Evolutionary conservation across 2,113 vertebrate genomes (phyloP).

Genomic region (Neolamprologus caudopunctatus): DNA sequence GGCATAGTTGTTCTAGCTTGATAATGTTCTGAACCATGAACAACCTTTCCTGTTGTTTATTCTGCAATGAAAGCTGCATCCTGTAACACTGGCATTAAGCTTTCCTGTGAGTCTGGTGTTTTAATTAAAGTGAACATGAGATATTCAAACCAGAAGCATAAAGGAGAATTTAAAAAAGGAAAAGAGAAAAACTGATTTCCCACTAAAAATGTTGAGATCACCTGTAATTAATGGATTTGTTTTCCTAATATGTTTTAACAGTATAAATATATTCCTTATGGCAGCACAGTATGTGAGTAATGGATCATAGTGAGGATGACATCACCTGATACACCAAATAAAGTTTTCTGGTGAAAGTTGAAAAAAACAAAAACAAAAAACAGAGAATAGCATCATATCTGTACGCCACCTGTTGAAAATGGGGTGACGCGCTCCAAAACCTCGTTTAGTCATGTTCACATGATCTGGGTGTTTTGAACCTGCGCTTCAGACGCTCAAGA

Average conservation of each 20-base stretch:
- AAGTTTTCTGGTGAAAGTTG: too few relatives aligned
- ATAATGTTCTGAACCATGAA: not conserved
- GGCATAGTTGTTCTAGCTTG: not conserved
- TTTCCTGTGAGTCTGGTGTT: not conserved
- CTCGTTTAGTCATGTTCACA: rapidly evolving
- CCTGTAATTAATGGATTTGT: not conserved
- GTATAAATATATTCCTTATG: not conserved
- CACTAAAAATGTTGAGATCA: not conserved
- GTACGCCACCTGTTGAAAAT: not conserved
- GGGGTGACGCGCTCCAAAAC: rapidly evolving
- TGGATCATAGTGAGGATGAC: not conserved
- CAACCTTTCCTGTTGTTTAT: not conserved
- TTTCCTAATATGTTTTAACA: not conserved
- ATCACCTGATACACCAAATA: not conserved
- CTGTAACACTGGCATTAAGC: rapidly evolving
- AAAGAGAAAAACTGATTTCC: rapidly evolving
- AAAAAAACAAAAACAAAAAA: rapidly evolving
- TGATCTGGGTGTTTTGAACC: not conserved
- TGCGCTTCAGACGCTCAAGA: not conserved
- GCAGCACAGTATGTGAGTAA: not conserved
- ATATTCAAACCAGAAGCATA: not conserved
- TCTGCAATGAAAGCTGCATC: rapidly evolving
- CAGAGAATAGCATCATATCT: not conserved
- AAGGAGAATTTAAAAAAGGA: not conserved
- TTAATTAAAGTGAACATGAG: not conserved